Percentiles rank a stretch among this genome's conserved stretches.
Conservation (phyloP, 2,797 vertebrate species). For the Muscicapa striata region DNA sequence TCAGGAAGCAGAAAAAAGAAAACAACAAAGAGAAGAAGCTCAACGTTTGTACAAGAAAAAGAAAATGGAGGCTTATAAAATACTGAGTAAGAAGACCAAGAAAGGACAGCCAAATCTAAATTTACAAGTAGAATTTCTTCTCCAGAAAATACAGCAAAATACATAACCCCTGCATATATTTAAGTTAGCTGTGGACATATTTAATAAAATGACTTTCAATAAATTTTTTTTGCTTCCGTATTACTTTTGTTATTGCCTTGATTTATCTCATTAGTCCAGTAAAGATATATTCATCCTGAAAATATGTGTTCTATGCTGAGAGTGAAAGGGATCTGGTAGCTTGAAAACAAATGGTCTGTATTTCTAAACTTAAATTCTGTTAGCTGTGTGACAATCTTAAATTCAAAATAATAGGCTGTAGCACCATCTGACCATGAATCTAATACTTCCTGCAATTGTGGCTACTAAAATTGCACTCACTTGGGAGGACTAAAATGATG, state of each 20-base stretch:
- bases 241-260: not conserved
- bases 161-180: not conserved
- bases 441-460: not conserved
- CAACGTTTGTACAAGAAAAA: constrained; percentile 87
- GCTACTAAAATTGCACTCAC: not conserved
- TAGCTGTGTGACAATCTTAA: not conserved
- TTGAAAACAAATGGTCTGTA: not conserved
- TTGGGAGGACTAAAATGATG: not conserved
- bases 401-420: not conserved
- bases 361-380: not conserved
- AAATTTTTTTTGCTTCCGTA: not conserved
- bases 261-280: not conserved
- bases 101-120: constrained; percentile 97
- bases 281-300: not conserved
- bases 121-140: constrained; percentile 92
- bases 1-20: constrained; percentile 86
- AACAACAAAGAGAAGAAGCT: constrained; percentile 86
- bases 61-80: constrained; percentile 88
- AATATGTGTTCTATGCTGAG: not conserved
- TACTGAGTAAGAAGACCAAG: constrained; percentile 91
- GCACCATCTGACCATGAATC: not conserved
- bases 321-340: not conserved
- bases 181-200: not conserved
- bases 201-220: constrained; percentile 3
- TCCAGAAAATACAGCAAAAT: constrained; percentile 90